Conservation (phyloP, 1,140 invertebrate genomes). For the Micrasema minimum region DNA sequence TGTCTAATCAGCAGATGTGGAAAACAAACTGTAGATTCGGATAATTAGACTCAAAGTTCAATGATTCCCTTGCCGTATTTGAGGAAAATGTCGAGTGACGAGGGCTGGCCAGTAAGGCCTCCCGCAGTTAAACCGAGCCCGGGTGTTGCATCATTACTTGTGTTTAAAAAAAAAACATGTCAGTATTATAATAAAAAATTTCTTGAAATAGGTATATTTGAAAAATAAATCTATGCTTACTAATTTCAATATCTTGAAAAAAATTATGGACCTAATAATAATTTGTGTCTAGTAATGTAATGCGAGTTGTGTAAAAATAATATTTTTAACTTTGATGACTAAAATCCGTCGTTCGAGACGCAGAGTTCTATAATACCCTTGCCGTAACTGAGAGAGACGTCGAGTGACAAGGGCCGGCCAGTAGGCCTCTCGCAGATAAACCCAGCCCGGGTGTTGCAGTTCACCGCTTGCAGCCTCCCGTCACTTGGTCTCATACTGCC, state of each 20-base stretch:
- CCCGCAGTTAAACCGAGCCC: slow-evolving; percentile 57
- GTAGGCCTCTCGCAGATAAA: slow-evolving; percentile 57
- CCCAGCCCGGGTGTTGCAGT: slow-evolving; percentile 52
- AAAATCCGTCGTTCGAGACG: background rate
- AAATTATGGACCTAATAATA: no score
- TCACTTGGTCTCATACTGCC: slow-evolving; percentile 53
- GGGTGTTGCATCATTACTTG: slow-evolving; percentile 55
- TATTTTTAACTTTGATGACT: no score
- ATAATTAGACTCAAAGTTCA: background rate
- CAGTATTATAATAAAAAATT: no score
- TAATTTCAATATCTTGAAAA: no score
- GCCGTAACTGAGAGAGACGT: background rate
- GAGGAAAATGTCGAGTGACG: background rate
- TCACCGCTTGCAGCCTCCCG: slow-evolving; percentile 55
- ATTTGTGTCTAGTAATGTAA: no score
- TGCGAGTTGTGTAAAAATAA: no score
- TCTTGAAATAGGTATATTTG: no score
- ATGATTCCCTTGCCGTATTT: background rate
- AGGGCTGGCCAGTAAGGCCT: background rate
- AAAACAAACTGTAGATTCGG: no score
- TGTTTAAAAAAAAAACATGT: no score
- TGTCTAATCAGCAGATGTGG: no score
- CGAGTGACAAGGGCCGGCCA: background rate
- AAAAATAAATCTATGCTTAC: no score
- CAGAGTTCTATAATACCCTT: background rate